Evolutionary conservation across 2,113 vertebrate genomes (phyloP).

Genomic region (Planiliza haematocheilus): DNA sequence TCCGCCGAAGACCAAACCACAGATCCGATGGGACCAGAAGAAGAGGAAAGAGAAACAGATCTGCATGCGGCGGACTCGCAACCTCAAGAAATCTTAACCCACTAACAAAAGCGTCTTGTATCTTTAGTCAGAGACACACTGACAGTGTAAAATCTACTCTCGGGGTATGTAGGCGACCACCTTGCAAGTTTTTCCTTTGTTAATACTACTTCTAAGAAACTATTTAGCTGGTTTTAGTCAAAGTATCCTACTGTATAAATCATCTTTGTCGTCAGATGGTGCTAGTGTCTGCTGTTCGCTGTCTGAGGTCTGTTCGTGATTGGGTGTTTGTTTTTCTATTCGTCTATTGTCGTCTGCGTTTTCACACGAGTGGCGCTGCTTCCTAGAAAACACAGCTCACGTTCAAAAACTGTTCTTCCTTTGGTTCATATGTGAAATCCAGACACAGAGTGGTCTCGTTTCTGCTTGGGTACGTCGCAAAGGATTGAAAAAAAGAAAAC

Average conservation of each 20-base stretch:
- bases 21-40: slow-evolving; percentile 47
- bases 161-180: not conserved
- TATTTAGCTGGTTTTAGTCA: slow-evolving; percentile 39
- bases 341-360: slow-evolving; percentile 32
- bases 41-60: slow-evolving; percentile 34
- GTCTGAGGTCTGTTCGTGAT: slow-evolving; percentile 39
- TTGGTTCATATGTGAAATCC: slow-evolving; percentile 16
- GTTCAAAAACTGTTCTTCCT: not conserved
- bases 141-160: slow-evolving; percentile 28
- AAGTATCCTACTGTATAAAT: slow-evolving; percentile 39
- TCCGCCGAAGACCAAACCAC: slow-evolving; percentile 40
- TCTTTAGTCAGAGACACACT: slow-evolving; percentile 53
- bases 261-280: slow-evolving; percentile 54
- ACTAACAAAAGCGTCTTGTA: slow-evolving; percentile 73
- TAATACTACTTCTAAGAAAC: slow-evolving; percentile 29
- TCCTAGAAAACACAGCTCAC: slow-evolving; percentile 28
- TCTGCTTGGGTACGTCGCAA: too few species aligned
- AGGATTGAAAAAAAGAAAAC: too few species aligned
- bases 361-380: slow-evolving; percentile 33
- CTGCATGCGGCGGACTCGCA: slow-evolving; percentile 63
- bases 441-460: not conserved
- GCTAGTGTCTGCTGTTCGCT: slow-evolving; percentile 52
- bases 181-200: not conserved
- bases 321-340: slow-evolving; percentile 49
- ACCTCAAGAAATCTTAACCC: slow-evolving; percentile 75